Evolutionary conservation across 1,140 invertebrate genomes (phyloP).

Genomic region (Ruditapes philippinarum): DNA sequence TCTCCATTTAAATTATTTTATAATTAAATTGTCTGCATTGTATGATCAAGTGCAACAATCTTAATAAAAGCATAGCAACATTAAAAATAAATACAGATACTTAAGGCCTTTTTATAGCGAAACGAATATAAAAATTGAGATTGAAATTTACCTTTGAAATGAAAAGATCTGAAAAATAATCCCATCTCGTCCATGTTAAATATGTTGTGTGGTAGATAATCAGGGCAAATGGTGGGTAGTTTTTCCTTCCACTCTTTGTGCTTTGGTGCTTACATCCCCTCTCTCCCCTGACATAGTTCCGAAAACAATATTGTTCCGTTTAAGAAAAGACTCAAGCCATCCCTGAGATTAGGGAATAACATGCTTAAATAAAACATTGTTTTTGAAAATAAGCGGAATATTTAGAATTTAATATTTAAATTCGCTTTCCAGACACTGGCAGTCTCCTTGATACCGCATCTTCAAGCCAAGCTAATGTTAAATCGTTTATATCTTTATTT

Average conservation of each 20-base stretch:
- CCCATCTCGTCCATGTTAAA: conserved; percentile 55
- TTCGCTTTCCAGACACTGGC: conserved; percentile 56
- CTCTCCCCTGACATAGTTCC: conserved; percentile 18
- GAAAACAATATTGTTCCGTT: conserved; percentile 22
- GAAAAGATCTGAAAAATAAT: conserved; percentile 11
- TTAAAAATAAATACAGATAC: too few species aligned
- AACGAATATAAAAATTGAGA: too few species aligned
- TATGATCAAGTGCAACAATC: too few species aligned
- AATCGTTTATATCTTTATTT: conserved; percentile 60
- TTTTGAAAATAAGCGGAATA: too few species aligned
- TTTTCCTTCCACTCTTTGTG: conserved; percentile 41
- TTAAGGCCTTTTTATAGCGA: too few species aligned
- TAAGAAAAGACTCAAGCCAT: conserved; percentile 24
- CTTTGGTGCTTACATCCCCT: not conserved
- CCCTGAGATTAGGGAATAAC: conserved; percentile 69
- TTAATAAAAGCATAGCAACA: too few species aligned
- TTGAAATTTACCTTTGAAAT: conserved; percentile 1
- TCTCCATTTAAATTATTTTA: too few species aligned
- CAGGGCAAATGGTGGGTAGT: conserved; percentile 31
- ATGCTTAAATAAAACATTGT: too few species aligned
- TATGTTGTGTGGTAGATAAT: conserved; percentile 50
- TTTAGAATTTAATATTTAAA: too few species aligned
- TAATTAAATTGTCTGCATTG: too few species aligned
- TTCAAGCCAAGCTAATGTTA: conserved; percentile 53
- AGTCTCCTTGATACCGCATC: conserved; percentile 14